phyloP scores from a whole-genome alignment of 2,888 invertebrate species.

The Callosobruchus maculatus region DNA sequence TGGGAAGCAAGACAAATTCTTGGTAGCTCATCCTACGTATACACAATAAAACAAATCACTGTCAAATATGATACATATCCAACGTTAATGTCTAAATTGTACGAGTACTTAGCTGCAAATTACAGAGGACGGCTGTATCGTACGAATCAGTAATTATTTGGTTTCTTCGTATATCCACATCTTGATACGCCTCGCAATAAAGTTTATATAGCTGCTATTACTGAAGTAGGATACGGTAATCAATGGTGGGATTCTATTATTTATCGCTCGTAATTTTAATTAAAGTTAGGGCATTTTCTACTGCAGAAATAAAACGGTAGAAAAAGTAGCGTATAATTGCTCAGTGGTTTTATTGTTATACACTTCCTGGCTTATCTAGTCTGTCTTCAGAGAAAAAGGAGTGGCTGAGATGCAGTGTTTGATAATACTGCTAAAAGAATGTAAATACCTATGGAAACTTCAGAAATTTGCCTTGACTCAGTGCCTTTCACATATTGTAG shows the following conservation, averaged over 20 bases:
- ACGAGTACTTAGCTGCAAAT: neutral
- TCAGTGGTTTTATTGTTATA: neutral
- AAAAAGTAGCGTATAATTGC: neutral
- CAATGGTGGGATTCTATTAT: neutral
- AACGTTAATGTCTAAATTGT: neutral
- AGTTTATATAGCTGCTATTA: neutral
- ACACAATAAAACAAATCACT: neutral
- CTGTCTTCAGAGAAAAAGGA: no score
- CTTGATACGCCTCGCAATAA: neutral
- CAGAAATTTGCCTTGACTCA: no score
- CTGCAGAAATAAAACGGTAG: neutral
- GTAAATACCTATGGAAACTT: no score
- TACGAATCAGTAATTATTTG: neutral
- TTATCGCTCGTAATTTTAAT: neutral
- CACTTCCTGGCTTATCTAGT: no score
- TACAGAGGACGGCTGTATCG: neutral
- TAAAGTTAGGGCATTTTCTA: neutral
- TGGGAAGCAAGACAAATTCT: no score
- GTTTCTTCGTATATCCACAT: neutral
- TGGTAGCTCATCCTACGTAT: neutral
- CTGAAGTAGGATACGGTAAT: neutral
- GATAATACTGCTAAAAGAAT: no score
- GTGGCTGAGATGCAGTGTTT: no score
- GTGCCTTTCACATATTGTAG: no score
- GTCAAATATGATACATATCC: neutral